Conservation (phyloP, 1,140 invertebrate genomes). For the Diplogasteroides magnus region DNA sequence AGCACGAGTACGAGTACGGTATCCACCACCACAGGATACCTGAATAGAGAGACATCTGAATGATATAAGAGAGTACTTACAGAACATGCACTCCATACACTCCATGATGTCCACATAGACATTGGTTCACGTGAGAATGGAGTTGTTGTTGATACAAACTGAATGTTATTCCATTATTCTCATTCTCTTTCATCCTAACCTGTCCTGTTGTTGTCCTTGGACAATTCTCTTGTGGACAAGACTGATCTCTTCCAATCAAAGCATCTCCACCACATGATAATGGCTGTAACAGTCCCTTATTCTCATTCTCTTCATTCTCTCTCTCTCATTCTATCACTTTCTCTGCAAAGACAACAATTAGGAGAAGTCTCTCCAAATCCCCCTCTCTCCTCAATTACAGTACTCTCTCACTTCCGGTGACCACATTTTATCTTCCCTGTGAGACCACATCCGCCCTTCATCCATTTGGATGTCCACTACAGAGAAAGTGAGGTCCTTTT, state of each 20-base stretch:
- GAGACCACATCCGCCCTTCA: background rate
- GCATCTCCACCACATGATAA: slow-evolving; percentile 42
- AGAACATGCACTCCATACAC: slow-evolving; percentile 43
- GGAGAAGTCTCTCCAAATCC: background rate
- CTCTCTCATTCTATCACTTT: background rate
- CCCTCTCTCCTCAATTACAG: background rate
- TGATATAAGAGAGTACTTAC: slow-evolving; percentile 7
- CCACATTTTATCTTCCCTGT: background rate
- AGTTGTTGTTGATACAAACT: background rate
- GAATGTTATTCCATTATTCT: background rate
- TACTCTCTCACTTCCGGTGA: background rate
- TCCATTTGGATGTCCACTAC: too few relatives aligned
- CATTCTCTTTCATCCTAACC: background rate
- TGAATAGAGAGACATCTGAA: slow-evolving; percentile 19
- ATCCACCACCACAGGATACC: slow-evolving; percentile 42
- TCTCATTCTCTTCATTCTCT: background rate
- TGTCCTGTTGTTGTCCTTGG: slow-evolving; percentile 28
- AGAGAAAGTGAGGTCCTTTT: too few relatives aligned
- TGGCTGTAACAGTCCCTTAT: slow-evolving; percentile 30
- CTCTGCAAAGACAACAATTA: too few relatives aligned
- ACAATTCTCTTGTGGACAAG: slow-evolving; percentile 47
- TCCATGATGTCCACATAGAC: slow-evolving; percentile 22
- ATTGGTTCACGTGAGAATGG: background rate
- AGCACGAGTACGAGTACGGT: slow-evolving; percentile 36
- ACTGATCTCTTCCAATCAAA: slow-evolving; percentile 38